Evolutionary conservation across 2,797 vertebrate species (phyloP).

Genomic region (Euphonia xanthogaster): DNA sequence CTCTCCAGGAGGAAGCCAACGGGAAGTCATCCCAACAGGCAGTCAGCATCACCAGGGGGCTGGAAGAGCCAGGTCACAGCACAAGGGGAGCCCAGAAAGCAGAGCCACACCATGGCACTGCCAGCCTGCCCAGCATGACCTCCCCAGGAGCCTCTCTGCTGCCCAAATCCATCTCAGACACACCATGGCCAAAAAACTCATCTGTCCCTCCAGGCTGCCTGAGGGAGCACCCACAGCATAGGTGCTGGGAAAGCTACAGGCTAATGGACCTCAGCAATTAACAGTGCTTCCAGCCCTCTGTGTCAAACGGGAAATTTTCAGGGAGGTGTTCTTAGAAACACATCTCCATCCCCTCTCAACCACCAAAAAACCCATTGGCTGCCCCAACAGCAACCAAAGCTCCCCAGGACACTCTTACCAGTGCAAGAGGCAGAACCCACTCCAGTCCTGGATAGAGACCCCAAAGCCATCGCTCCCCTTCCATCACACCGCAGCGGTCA

Average conservation of each 20-base stretch:
- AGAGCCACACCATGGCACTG: neutral
- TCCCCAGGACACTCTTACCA: neutral
- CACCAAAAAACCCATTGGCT: neutral
- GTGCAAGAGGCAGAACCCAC: neutral
- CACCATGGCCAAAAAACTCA: neutral
- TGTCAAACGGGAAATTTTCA: neutral
- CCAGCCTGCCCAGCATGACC: neutral
- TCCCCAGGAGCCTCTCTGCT: neutral
- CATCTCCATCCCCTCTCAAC: neutral
- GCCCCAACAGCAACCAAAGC: neutral
- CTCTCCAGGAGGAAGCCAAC: neutral
- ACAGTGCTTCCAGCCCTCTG: neutral
- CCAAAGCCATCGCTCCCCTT: neutral
- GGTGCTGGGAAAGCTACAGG: neutral
- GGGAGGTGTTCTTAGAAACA: neutral
- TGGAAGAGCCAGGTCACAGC: neutral
- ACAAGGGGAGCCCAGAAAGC: neutral
- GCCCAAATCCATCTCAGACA: neutral
- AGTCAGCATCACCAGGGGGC: neutral
- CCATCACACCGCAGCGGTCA: accelerated
- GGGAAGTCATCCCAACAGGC: accelerated
- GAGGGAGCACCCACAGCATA: neutral
- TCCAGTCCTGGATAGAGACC: neutral
- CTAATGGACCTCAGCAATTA: neutral
- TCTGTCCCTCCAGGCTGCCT: neutral